phyloP scores from a whole-genome alignment of 2,888 invertebrate species.

The Euplexia lucipara region DNA sequence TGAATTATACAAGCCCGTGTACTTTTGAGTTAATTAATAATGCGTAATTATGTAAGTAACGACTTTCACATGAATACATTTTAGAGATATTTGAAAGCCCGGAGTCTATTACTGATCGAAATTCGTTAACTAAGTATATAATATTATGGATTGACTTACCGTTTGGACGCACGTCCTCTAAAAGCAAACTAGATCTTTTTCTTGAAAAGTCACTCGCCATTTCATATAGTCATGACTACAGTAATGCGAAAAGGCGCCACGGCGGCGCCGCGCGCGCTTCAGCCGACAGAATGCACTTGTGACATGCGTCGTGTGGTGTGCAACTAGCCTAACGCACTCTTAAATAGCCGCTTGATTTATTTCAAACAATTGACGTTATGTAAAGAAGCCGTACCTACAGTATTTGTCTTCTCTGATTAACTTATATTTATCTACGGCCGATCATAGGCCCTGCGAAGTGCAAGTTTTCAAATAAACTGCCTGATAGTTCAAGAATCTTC shows the following conservation, averaged over 20 bases:
- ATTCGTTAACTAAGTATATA: no score
- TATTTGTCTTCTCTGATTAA: conserved; percentile 48
- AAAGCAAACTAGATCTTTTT: neutral
- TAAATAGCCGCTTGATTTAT: conserved; percentile 59
- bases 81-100: no score
- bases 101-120: no score
- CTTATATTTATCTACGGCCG: conserved; percentile 27
- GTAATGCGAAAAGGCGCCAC: conserved; percentile 81
- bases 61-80: no score
- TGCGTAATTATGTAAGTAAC: no score
- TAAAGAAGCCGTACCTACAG: conserved; percentile 34
- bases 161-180: neutral
- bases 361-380: conserved; percentile 57
- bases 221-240: conserved; percentile 65
- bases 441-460: neutral
- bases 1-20: no score
- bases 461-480: no score
- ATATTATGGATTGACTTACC: no score
- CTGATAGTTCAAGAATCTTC: no score
- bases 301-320: conserved; percentile 58
- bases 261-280: conserved; percentile 74
- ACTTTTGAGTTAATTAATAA: no score
- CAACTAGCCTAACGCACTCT: conserved; percentile 57
- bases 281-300: conserved; percentile 66
- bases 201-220: conserved; percentile 28